Conservation (phyloP, 2,888 invertebrate genomes). For the Heliconius sara region DNA sequence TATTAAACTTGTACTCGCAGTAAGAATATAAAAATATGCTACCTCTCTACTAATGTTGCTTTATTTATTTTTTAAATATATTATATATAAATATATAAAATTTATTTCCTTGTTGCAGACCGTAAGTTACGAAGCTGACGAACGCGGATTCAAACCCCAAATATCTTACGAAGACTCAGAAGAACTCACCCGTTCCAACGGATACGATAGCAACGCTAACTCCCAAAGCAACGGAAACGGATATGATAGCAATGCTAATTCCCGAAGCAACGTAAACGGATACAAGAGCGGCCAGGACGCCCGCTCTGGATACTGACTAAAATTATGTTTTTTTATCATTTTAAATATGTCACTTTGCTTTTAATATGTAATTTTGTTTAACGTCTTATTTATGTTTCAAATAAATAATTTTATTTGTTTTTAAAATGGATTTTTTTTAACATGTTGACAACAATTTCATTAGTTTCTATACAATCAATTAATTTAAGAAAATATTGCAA, state of each 20-base stretch:
- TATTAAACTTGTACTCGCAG: no score
- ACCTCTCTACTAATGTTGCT: no score
- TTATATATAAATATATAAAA: neutral
- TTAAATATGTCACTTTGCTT: conserved; percentile 20
- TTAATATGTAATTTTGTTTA: neutral
- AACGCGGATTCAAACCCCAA: conserved; percentile 87
- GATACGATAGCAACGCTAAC: conserved; percentile 68
- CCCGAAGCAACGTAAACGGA: conserved; percentile 48
- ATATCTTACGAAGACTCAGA: conserved; percentile 86
- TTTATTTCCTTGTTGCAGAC: conserved; percentile 71
- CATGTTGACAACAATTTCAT: neutral
- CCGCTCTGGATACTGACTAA: conserved; percentile 52
- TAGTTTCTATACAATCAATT: neutral
- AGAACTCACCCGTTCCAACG: conserved; percentile 59
- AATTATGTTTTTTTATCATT: conserved; percentile 25
- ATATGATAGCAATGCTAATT: conserved; percentile 34
- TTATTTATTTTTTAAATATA: neutral
- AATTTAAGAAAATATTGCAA: neutral
- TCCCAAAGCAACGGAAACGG: conserved; percentile 57
- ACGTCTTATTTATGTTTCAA: neutral
- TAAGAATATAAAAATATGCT: no score
- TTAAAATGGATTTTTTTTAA: neutral
- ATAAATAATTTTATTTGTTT: conserved; percentile 19
- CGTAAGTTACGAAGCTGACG: conserved; percentile 88
- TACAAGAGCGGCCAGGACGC: conserved; percentile 48